Percentiles rank a stretch among this genome's conserved stretches.
These are phyloP conservation scores for Pantherophis vulpinus DNA, from an alignment of 2,797 vertebrate species.

Conservation along the genomic window DNA sequence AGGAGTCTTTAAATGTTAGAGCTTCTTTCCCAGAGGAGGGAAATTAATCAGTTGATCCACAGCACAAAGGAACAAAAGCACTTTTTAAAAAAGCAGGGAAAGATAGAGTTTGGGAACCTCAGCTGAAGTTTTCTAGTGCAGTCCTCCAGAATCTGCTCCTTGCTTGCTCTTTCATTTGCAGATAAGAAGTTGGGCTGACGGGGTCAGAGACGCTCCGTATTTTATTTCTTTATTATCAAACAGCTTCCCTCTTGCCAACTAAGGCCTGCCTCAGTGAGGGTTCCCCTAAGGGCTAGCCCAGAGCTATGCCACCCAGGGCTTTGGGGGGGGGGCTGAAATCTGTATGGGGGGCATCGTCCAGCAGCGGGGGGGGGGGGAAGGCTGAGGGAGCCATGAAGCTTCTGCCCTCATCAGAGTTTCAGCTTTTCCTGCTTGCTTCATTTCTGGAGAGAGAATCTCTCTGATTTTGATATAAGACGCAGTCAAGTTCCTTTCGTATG, in stretches of 20 bases:
- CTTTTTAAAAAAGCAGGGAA: background rate
- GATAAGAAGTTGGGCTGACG: background rate
- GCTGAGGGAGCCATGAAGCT: background rate
- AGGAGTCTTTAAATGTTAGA: background rate
- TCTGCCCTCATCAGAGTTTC: background rate
- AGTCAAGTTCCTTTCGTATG: background rate
- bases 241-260: background rate
- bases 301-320: background rate
- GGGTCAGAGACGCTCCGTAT: background rate
- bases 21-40: background rate
- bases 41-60: background rate
- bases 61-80: background rate
- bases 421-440: background rate
- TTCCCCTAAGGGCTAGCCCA: background rate
- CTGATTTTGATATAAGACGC: no score
- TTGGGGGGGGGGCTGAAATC: background rate
- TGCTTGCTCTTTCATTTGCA: background rate
- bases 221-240: background rate
- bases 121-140: background rate
- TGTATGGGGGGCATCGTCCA: background rate
- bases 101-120: background rate
- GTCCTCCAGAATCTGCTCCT: background rate
- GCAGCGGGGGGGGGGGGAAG: background rate
- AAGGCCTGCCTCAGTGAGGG: background rate
- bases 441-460: background rate